A percentile compares a stretch with the other conserved stretches of the same genome.
Evolutionary conservation across 2,888 invertebrate genomes (phyloP).

Genomic region (Sinohyriopsis cumingii): DNA sequence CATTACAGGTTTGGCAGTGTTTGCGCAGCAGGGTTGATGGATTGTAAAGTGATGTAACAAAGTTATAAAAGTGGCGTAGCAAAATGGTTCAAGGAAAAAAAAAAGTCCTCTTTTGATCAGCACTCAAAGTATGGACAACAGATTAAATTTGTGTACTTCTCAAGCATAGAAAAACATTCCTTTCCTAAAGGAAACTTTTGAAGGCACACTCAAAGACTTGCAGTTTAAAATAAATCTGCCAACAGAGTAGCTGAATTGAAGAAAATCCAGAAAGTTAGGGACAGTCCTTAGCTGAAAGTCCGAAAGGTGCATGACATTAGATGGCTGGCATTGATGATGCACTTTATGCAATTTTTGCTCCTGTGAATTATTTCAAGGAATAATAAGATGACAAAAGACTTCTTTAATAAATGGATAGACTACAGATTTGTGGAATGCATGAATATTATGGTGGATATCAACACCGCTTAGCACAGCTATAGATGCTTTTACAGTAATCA

Average conservation of each 20-base stretch:
- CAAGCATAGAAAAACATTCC: constrained; percentile 4
- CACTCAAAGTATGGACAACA: too few species aligned
- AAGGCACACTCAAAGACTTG: constrained; percentile 4
- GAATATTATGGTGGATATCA: constrained; percentile 4
- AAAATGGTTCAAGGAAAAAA: too few species aligned
- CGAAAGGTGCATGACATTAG: constrained; percentile 17
- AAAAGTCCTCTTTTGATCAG: too few species aligned
- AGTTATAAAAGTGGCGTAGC: too few species aligned
- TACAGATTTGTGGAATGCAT: constrained; percentile 8
- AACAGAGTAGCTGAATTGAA: constrained; percentile 9
- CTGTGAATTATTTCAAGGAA: constrained; percentile 5
- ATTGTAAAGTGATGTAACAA: too few species aligned
- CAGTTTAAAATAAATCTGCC: constrained; percentile 8
- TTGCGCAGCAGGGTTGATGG: too few species aligned
- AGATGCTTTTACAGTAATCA: too few species aligned
- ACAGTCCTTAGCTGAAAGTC: constrained; percentile 7
- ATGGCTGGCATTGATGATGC: constrained; percentile 15
- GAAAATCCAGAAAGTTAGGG: constrained; percentile 14
- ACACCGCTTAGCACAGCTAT: too few species aligned
- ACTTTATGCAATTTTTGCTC: constrained; percentile 2
- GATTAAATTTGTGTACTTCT: too few species aligned
- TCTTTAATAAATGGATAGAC: constrained; percentile 1
- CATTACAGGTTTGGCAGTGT: too few species aligned
- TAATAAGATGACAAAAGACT: constrained; percentile 2
- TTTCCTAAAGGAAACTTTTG: constrained; percentile 6